These are phyloP conservation scores for Spodoptera frugiperda DNA, from an alignment of 1,140 invertebrate species.

Conservation along the genomic window DNA sequence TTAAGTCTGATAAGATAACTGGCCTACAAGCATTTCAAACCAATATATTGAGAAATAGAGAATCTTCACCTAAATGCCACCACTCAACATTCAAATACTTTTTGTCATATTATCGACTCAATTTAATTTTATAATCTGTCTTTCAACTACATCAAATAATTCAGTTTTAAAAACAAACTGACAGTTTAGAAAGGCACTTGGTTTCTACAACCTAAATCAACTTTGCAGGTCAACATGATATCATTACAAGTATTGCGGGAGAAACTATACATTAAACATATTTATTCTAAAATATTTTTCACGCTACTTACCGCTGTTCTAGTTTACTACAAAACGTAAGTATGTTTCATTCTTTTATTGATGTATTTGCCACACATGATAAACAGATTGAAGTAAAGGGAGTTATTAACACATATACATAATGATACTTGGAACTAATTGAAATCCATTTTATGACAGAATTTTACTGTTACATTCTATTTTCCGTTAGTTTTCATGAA, in stretches of 20 bases:
- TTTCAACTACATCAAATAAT: neutral
- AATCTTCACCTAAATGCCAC: neutral
- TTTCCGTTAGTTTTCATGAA: slow-evolving; percentile 83
- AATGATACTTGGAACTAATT: slow-evolving; percentile 55
- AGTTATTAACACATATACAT: slow-evolving; percentile 55
- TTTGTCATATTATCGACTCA: neutral
- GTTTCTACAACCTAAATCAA: slow-evolving; percentile 47
- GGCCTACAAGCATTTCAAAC: slow-evolving; percentile 29
- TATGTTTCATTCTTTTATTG: slow-evolving; percentile 82
- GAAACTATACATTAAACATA: slow-evolving; percentile 48
- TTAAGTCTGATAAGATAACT: slow-evolving; percentile 66
- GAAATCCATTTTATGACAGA: slow-evolving; percentile 59
- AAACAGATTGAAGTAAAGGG: slow-evolving; percentile 59
- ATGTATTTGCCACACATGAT: slow-evolving; percentile 80
- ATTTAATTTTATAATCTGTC: neutral
- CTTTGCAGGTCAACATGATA: slow-evolving; percentile 50
- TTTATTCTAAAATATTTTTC: slow-evolving; percentile 54
- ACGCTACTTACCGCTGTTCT: slow-evolving; percentile 75
- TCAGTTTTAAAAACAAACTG: slow-evolving; percentile 57
- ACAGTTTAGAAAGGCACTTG: slow-evolving; percentile 68
- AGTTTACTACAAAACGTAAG: slow-evolving; percentile 74
- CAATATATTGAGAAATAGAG: slow-evolving; percentile 16
- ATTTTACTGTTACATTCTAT: slow-evolving; percentile 76
- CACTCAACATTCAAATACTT: neutral
- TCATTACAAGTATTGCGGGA: slow-evolving; percentile 41